A percentile compares a stretch with the other conserved stretches of the same genome.
These are phyloP conservation scores for Eucriotettix oculatus DNA, from an alignment of 2,888 invertebrate species.

Conservation along the genomic window DNA sequence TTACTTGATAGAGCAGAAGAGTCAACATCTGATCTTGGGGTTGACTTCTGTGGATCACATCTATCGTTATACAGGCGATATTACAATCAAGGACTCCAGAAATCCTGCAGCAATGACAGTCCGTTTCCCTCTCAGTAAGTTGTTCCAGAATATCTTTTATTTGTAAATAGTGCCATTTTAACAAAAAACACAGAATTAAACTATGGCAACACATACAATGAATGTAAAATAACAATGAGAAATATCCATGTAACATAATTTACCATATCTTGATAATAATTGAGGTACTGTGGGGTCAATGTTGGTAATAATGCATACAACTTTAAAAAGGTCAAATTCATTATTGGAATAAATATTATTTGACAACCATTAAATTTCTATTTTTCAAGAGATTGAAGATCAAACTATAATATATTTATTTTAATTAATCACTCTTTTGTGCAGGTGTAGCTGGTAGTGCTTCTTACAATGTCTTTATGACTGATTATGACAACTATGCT, in stretches of 20 bases:
- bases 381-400: not conserved
- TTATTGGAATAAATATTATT: not conserved
- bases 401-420: not conserved
- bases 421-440: constrained; percentile 9
- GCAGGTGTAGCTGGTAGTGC: constrained; percentile 58
- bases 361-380: not conserved
- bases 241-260: too few species aligned
- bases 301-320: not conserved
- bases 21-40: constrained; percentile 42
- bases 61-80: constrained; percentile 57
- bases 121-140: constrained; percentile 65
- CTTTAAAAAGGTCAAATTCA: not conserved
- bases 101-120: constrained; percentile 54
- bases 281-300: too few species aligned
- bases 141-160: not conserved
- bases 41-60: constrained; percentile 61
- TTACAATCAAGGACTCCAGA: constrained; percentile 35
- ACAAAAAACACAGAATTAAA: not conserved
- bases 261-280: too few species aligned
- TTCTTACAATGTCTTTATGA: constrained; percentile 53
- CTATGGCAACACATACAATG: not conserved
- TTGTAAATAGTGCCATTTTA: too few species aligned
- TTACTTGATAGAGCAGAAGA: constrained; percentile 52
- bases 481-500: constrained; percentile 59
- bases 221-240: too few species aligned